These are phyloP conservation scores for Macheiramphus alcinus DNA, from an alignment of 2,113 vertebrate species.

Conservation along the genomic window DNA sequence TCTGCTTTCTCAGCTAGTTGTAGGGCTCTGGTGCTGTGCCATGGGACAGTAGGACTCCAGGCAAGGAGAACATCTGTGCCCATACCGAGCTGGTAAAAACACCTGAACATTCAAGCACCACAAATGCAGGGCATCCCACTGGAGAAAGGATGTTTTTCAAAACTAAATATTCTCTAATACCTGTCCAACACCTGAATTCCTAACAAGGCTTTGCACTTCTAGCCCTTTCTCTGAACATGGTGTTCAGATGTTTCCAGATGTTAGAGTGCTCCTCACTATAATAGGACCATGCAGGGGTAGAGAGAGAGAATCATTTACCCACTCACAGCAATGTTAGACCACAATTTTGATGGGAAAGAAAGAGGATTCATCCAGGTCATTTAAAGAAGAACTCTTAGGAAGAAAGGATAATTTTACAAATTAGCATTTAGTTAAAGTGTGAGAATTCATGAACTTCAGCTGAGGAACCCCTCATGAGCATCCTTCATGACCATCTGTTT, in stretches of 20 bases:
- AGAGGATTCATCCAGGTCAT: background rate
- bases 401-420: background rate
- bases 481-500: background rate
- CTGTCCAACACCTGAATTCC: background rate
- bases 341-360: background rate
- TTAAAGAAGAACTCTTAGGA: background rate
- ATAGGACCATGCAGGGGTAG: background rate
- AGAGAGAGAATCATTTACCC: background rate
- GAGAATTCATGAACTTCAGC: background rate
- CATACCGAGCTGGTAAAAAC: background rate
- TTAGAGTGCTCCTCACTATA: background rate
- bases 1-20: background rate
- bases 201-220: background rate
- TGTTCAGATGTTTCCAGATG: background rate
- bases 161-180: background rate
- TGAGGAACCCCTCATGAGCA: background rate
- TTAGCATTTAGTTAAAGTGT: background rate
- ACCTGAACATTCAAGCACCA: background rate
- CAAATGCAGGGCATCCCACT: background rate
- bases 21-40: background rate
- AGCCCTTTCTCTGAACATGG: background rate
- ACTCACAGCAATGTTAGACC: background rate
- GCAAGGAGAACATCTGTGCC: background rate
- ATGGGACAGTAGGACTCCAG: background rate
- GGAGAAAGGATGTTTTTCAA: background rate